Evolutionary conservation across 2,113 vertebrate species (phyloP), one percentile per base, ranked within the genome.

Genomic region (Dunckerocampus dactyliophorus): DNA sequence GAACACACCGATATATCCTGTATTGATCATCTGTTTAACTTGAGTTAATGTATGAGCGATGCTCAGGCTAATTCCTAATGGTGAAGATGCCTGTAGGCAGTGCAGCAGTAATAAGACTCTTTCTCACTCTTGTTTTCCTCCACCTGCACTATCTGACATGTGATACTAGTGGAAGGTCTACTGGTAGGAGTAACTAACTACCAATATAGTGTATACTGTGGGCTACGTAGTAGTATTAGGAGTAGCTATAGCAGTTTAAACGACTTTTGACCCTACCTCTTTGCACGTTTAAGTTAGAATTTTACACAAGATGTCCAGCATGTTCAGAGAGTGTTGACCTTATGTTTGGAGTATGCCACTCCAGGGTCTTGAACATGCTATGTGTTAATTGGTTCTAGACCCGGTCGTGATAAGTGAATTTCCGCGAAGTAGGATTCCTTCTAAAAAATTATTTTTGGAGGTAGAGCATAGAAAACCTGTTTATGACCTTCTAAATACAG

Each of bases 21-120:
- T 82, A 84, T 87, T 69, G 83, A 88, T 84, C 75, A 79, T 62
- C 63, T 82, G 82, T 82, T 83, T 85, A 75, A 80, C 66, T 75
- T 84, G 79, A 81, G 76, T 81, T 89, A 81, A 87, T 88, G 76
- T 86, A 88, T 84, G 77, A 87, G 81, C 45, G 70, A 88, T 73
- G 76, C 75, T 71, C 69, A 69, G 69, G 77, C 76, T 81, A 76
- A 80, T 86, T 80, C 78, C 87, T 73, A 78, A 84, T 87, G 82
- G 70, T 31, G 77, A 67, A 74, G 62, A 70, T 87, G 82, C 76
- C 85, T 75, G 80, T 75, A 79, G 84, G 77, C 76, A 75, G 73
- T 66, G 63, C 65, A 46, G 72, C 64, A 79, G 77, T 82, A 87
- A 87, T 84, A 85, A 85, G 85, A 83, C 71, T 69, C 70, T 57